Evolutionary conservation across 2,113 vertebrate species (phyloP), one percentile per base, ranked within the genome.

Genomic region (Aegypius monachus): DNA sequence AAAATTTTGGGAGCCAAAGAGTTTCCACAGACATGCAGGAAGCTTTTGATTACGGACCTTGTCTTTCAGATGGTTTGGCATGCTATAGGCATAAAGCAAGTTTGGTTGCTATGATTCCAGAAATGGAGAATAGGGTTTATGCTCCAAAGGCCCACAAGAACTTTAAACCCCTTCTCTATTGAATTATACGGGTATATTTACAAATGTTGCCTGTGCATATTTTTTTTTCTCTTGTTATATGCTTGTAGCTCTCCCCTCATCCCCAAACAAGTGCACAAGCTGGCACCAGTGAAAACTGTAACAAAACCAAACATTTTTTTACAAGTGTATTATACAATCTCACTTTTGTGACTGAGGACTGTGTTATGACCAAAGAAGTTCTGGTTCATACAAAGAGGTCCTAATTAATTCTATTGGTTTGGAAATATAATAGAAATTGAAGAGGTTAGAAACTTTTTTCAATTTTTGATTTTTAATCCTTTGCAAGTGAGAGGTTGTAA

Each of bases 281-380:
- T 79, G 32, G 7, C 20, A 73, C 4, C 4, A 34, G 1, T 27
- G 27, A 79, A 74, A 78, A 47, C 34, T 63, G 36, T 63, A 11
- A 62, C 55, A 83, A 2, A 0, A 0, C 0, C 2, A 53, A 53
- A 31, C 0, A 0, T 6, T 52, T 73, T 77, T 74, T 73, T 9
- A 31, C 1, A 71, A 38, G 20, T 62, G 3, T 52, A 10, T 67
- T 36, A 3, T 50, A 65, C 31, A 61, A 1, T 34, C 5, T 50
- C 8, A 10, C 17, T 61, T 6, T 47, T 81, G 23, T 68, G 34
- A 47, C 19, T 67, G 58, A 52, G 5, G 22, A 55, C 16, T 81
- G 7, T 77, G 11, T 31, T 67, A 68, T 10, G 13, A 56, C 6
- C 19, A 53, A 58, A 55, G 12, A 53, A 2, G 12, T 75, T 65